Conservation (phyloP, 2,888 invertebrate genomes). For the Corbicula japonica region DNA sequence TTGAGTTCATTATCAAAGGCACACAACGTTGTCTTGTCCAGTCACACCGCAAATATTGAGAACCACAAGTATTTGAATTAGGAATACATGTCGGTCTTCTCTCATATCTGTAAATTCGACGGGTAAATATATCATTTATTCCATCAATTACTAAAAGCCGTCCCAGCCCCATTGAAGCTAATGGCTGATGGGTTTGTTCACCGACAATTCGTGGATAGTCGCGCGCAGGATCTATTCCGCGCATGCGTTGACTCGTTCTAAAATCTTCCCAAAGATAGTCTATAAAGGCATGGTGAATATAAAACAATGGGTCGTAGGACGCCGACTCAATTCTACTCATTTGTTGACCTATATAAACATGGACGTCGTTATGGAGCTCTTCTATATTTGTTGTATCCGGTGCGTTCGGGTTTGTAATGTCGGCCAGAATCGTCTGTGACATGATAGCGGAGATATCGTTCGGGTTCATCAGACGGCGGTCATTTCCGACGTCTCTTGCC, state of each 20-base stretch:
- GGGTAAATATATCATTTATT: constrained; percentile 73
- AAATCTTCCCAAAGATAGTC: constrained; percentile 82
- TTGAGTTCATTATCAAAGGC: constrained; percentile 71
- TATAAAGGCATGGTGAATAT: constrained; percentile 77
- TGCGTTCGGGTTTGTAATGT: constrained; percentile 71
- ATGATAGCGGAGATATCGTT: constrained; percentile 62
- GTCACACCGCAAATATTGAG: constrained; percentile 76
- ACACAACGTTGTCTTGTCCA: constrained; percentile 72
- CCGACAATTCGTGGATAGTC: constrained; percentile 75
- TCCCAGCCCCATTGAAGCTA: constrained; percentile 75
- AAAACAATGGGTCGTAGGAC: constrained; percentile 79
- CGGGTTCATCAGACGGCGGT: constrained; percentile 68
- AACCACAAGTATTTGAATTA: constrained; percentile 71
- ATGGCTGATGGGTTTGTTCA: constrained; percentile 69
- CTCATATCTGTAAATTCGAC: constrained; percentile 70
- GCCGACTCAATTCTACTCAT: constrained; percentile 78
- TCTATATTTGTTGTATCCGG: constrained; percentile 75
- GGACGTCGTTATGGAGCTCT: constrained; percentile 77
- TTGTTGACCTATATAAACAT: constrained; percentile 78
- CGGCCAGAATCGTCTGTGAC: constrained; percentile 66
- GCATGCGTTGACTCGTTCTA: constrained; percentile 69
- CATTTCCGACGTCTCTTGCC: constrained; percentile 71
- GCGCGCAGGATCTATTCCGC: constrained; percentile 70
- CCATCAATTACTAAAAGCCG: constrained; percentile 76
- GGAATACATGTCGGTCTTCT: constrained; percentile 68